Percentiles rank a stretch among this genome's conserved stretches.
Evolutionary conservation across 2,797 vertebrate genomes (phyloP).

Genomic region (Remorina albescens): DNA sequence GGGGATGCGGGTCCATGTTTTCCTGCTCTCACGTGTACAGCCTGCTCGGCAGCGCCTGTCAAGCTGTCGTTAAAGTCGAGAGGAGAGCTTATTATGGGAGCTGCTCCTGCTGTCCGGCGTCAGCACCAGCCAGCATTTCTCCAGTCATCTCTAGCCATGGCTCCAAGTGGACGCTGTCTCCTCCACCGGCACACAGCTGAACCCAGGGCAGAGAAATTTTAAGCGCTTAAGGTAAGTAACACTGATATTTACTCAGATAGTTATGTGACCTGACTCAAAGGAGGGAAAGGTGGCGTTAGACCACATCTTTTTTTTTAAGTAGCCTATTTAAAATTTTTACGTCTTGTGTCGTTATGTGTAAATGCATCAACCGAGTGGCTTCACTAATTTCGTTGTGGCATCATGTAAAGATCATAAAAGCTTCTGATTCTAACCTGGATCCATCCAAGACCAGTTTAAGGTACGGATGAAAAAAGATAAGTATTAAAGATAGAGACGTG

Average conservation of each 20-base stretch:
- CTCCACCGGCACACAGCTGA: neutral
- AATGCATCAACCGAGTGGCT: too few relatives aligned
- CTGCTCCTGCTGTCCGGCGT: slow-evolving; percentile 56
- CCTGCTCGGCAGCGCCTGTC: slow-evolving; percentile 39
- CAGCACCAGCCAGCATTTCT: slow-evolving; percentile 47
- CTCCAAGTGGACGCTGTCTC: slow-evolving; percentile 14
- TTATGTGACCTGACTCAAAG: too few relatives aligned
- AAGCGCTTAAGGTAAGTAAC: slow-evolving; percentile 41
- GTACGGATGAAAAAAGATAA: too few relatives aligned
- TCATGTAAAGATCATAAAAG: too few relatives aligned
- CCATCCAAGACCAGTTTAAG: too few relatives aligned
- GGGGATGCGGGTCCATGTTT: slow-evolving; percentile 54
- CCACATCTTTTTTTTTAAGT: too few relatives aligned
- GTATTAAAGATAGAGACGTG: too few relatives aligned
- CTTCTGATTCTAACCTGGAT: too few relatives aligned
- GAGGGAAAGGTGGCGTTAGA: too few relatives aligned
- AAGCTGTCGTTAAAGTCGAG: slow-evolving; percentile 59
- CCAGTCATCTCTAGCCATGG: slow-evolving; percentile 51
- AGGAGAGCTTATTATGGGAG: slow-evolving; percentile 62
- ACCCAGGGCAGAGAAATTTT: neutral
- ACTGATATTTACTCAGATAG: neutral
- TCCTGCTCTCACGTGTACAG: slow-evolving; percentile 64
- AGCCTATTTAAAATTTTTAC: too few relatives aligned
- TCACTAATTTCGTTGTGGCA: too few relatives aligned
- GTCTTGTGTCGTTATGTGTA: too few relatives aligned